These are phyloP conservation scores for Melanotus villosus DNA, from an alignment of 2,888 invertebrate genomes.

Conservation along the genomic window DNA sequence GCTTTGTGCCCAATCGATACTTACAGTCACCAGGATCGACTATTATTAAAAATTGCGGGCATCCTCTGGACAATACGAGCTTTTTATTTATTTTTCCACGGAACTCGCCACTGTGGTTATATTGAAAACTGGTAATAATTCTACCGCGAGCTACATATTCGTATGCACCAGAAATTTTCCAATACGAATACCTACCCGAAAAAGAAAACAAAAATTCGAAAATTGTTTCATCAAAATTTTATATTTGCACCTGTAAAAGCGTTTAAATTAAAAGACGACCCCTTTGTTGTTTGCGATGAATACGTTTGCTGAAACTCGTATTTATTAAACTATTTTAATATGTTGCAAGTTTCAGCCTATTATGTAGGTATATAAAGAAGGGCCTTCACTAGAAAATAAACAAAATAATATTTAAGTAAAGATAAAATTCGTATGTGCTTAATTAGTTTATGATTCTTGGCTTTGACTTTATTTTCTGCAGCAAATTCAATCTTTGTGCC, in stretches of 20 bases:
- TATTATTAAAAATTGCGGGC: slow-evolving; percentile 65
- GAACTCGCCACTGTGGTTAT: slow-evolving; percentile 47
- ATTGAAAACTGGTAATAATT: slow-evolving; percentile 48
- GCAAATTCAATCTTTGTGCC: no score
- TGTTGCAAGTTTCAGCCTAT: no score
- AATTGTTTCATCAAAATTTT: neutral
- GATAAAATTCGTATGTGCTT: no score
- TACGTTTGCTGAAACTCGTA: no score
- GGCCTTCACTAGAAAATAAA: no score
- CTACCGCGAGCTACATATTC: slow-evolving; percentile 43
- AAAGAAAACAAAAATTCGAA: neutral
- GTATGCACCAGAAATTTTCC: slow-evolving; percentile 17
- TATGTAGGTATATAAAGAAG: no score
- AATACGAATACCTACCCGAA: neutral
- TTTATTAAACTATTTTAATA: no score
- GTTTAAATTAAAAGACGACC: no score
- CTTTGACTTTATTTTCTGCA: no score
- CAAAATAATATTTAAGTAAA: no score
- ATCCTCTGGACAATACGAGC: slow-evolving; percentile 60
- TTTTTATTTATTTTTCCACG: slow-evolving; percentile 52
- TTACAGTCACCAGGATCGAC: slow-evolving; percentile 61
- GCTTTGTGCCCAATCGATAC: slow-evolving; percentile 61
- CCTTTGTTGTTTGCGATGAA: no score
- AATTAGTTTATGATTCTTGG: no score
- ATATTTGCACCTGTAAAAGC: neutral